Evolutionary conservation across 1,140 invertebrate species (phyloP).

Genomic region (Mylabris phalerata): DNA sequence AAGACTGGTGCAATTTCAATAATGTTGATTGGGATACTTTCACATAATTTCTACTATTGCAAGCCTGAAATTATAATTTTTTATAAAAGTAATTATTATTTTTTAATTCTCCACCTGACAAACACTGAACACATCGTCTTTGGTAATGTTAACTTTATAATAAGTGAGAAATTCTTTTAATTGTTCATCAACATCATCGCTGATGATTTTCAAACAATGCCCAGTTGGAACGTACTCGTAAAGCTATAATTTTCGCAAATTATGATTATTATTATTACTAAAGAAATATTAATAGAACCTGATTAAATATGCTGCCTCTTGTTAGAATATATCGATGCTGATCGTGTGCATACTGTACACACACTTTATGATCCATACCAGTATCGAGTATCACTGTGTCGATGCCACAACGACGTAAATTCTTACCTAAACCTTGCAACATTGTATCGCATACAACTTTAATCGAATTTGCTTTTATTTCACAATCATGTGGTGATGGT

Average conservation of each 20-base stretch:
- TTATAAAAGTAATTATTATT: neutral
- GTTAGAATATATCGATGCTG: slow-evolving; percentile 55
- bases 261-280: neutral
- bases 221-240: slow-evolving; percentile 43
- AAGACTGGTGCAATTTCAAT: slow-evolving; percentile 33
- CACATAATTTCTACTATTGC: slow-evolving; percentile 53
- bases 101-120: slow-evolving; percentile 49
- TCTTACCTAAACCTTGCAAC: slow-evolving; percentile 50
- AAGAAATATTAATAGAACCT: neutral
- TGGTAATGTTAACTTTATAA: slow-evolving; percentile 54
- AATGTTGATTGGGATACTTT: slow-evolving; percentile 45
- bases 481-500: slow-evolving; percentile 19
- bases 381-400: slow-evolving; percentile 51
- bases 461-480: slow-evolving; percentile 28
- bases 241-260: slow-evolving; percentile 39
- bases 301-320: slow-evolving; percentile 36
- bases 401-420: slow-evolving; percentile 59
- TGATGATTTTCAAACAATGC: slow-evolving; percentile 48
- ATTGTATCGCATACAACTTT: slow-evolving; percentile 52
- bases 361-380: slow-evolving; percentile 45
- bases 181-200: slow-evolving; percentile 48
- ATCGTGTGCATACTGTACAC: slow-evolving; percentile 44
- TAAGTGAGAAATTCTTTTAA: slow-evolving; percentile 52
- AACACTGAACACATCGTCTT: slow-evolving; percentile 58
- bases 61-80: slow-evolving; percentile 41